These are phyloP conservation scores for Lycaon pictus DNA, from an alignment of 2,113 vertebrate species.

Conservation along the genomic window DNA sequence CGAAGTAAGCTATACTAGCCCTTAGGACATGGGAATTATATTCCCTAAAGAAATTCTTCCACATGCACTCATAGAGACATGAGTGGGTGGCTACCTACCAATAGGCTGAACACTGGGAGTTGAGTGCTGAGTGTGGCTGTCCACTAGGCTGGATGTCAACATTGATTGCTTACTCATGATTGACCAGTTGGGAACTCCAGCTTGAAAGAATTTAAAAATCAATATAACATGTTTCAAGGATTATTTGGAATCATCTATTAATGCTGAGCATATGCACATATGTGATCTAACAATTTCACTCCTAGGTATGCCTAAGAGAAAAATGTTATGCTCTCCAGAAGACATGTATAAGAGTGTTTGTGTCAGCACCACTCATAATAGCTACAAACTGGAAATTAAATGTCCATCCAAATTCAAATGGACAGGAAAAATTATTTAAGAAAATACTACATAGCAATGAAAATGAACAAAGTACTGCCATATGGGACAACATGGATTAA, in stretches of 20 bases:
- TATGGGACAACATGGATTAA: neutral
- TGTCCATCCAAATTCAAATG: neutral
- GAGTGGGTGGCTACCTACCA: neutral
- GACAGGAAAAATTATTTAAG: neutral
- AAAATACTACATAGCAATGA: neutral
- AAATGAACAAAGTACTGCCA: neutral
- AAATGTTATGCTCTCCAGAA: neutral
- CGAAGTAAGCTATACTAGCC: neutral
- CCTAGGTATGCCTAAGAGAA: neutral
- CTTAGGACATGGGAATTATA: neutral
- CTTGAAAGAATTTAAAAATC: neutral
- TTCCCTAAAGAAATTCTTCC: neutral
- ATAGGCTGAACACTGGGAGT: neutral
- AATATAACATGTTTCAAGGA: neutral
- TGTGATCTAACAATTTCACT: neutral
- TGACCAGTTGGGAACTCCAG: neutral
- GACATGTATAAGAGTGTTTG: neutral
- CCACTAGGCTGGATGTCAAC: neutral
- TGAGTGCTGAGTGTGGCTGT: neutral
- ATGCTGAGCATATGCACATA: neutral
- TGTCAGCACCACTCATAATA: neutral
- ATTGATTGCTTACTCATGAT: neutral
- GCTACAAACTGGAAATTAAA: neutral
- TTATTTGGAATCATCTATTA: neutral
- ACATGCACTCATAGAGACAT: accelerated